Percentiles rank a stretch among this genome's conserved stretches.
phyloP scores from a whole-genome alignment of 2,797 vertebrate genomes.

The Coluber constrictor region DNA sequence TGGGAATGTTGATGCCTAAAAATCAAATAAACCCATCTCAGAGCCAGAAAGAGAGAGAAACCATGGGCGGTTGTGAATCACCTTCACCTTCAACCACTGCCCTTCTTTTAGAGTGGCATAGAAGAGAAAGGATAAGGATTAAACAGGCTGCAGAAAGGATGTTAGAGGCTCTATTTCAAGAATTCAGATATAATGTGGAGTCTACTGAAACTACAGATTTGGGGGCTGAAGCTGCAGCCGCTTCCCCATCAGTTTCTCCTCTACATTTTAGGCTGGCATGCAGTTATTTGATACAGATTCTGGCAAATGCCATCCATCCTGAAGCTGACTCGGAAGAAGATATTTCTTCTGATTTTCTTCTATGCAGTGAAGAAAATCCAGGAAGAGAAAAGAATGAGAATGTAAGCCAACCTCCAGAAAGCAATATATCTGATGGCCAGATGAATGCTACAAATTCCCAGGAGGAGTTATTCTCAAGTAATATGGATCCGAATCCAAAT shows the following conservation, averaged over 20 bases:
- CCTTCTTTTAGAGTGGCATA: background rate
- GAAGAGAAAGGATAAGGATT: background rate
- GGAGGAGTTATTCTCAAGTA: background rate
- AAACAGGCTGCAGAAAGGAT: background rate
- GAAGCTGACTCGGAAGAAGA: background rate
- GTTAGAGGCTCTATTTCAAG: background rate
- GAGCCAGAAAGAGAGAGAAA: background rate
- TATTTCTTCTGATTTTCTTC: slow-evolving; percentile 1
- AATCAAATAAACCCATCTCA: background rate
- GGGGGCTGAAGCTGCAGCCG: background rate
- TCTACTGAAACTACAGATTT: background rate
- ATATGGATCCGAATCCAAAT: background rate
- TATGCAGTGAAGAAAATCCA: background rate
- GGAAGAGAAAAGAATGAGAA: background rate
- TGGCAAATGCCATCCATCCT: background rate
- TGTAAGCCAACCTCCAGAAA: background rate
- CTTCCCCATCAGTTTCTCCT: background rate
- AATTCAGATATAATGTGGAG: background rate
- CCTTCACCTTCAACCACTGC: background rate
- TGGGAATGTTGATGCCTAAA: background rate
- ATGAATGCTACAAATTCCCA: background rate
- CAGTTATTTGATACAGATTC: background rate
- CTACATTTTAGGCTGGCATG: background rate
- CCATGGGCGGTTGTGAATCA: background rate
- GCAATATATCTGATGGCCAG: background rate